Evolutionary conservation across 2,113 vertebrate species (phyloP).

Genomic region (Micronycteris hirsuta): DNA sequence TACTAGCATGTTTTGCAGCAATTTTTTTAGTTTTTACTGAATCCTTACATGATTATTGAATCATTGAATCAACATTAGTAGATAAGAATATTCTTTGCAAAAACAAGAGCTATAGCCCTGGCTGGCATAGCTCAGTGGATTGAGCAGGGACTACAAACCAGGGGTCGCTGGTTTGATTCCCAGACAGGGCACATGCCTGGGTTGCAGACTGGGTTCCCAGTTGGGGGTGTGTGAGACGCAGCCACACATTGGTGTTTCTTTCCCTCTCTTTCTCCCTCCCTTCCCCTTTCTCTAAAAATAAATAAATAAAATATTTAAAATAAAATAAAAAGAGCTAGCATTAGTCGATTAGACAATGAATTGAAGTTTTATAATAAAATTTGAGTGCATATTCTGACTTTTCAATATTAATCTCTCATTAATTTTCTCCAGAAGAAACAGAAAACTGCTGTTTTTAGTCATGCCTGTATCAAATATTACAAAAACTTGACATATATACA

Average conservation of each 20-base stretch:
- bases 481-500: slow-evolving; percentile 51
- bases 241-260: no score
- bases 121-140: no score
- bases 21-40: neutral
- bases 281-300: no score
- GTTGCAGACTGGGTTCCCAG: no score
- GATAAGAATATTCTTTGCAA: neutral
- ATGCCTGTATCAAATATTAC: slow-evolving; percentile 34
- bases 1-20: neutral
- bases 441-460: slow-evolving; percentile 41
- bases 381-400: slow-evolving; percentile 8
- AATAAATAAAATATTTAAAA: no score
- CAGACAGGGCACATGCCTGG: no score
- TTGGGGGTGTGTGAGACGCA: no score
- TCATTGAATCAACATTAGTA: neutral
- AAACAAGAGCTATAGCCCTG: neutral
- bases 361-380: slow-evolving; percentile 33
- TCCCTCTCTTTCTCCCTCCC: no score
- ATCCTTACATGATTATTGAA: neutral
- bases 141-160: no score
- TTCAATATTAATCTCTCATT: slow-evolving; percentile 11
- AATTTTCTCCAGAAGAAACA: slow-evolving; percentile 50
- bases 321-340: neutral
- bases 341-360: slow-evolving; percentile 40
- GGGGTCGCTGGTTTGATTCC: no score